Evolutionary conservation across 2,113 vertebrate genomes (phyloP).

Genomic region (Cyrtonyx montezumae): DNA sequence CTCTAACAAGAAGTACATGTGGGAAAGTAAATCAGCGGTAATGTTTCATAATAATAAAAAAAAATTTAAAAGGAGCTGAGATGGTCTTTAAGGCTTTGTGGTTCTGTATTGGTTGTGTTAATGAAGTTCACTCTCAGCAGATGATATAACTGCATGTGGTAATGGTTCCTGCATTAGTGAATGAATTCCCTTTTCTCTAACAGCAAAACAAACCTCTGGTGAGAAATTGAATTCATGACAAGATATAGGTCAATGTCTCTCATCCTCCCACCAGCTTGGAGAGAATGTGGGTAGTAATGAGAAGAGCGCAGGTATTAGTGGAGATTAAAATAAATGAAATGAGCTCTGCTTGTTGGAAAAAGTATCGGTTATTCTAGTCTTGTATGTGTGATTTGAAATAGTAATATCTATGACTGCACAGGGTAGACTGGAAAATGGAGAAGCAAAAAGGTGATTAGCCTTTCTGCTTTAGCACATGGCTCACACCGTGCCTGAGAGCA

Average conservation of each 20-base stretch:
- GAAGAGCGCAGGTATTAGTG: neutral
- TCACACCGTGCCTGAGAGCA: neutral
- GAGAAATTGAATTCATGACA: neutral
- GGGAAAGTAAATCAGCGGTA: slow-evolving; percentile 49
- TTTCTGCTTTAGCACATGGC: neutral
- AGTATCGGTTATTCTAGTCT: neutral
- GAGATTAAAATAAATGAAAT: slow-evolving; percentile 15
- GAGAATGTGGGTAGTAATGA: slow-evolving; percentile 1
- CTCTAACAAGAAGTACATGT: neutral
- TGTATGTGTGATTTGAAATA: neutral
- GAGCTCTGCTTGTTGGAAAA: neutral
- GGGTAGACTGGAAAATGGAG: neutral
- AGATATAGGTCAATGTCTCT: slow-evolving; percentile 27
- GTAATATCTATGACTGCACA: neutral
- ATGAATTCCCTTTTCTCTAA: slow-evolving; percentile 22
- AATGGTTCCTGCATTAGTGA: slow-evolving; percentile 51
- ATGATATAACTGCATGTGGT: slow-evolving; percentile 10
- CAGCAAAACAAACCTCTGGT: neutral
- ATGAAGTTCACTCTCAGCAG: slow-evolving; percentile 23
- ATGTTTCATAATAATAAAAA: slow-evolving; percentile 26
- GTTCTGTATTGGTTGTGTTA: neutral
- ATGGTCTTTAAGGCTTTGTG: slow-evolving; percentile 12
- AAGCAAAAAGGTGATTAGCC: neutral
- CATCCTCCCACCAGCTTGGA: slow-evolving; percentile 1
- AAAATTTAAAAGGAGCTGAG: neutral